A percentile compares a stretch with the other conserved stretches of the same genome.
phyloP scores from a whole-genome alignment of 2,113 vertebrate species.

The Nannobrachium achirus region DNA sequence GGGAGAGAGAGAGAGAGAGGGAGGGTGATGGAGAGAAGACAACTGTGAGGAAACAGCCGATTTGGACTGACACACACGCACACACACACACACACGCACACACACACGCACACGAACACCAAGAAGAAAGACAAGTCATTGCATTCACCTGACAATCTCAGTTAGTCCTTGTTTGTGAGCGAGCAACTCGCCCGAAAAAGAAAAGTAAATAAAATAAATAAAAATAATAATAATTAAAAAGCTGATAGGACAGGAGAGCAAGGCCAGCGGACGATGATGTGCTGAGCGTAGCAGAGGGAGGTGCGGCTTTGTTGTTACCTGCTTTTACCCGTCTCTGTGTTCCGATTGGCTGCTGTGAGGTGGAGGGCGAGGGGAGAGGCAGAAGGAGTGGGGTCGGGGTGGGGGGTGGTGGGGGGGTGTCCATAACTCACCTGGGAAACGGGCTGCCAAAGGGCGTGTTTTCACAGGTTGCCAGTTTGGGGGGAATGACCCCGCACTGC shows the following conservation, averaged over 20 bases:
- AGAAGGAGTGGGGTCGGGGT: too few relatives aligned
- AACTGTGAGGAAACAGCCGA: background rate
- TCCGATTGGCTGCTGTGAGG: conserved; percentile 36
- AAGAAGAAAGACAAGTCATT: background rate
- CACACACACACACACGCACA: background rate
- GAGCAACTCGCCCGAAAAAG: conserved; percentile 39
- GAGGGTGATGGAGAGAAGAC: background rate
- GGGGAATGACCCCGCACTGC: conserved; percentile 80
- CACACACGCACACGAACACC: background rate
- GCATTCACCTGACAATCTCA: conserved; percentile 1
- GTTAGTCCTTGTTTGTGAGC: conserved; percentile 31
- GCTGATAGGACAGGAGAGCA: conserved; percentile 48
- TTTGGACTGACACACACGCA: background rate
- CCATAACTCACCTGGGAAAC: conserved; percentile 85
- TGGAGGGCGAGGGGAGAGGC: too few relatives aligned
- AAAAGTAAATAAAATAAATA: conserved; percentile 21
- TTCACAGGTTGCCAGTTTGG: conserved; percentile 81
- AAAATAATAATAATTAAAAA: background rate
- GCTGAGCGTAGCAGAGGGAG: conserved; percentile 66
- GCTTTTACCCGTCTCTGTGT: conserved; percentile 65
- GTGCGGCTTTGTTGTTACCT: conserved; percentile 54
- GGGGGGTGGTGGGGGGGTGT: conserved; percentile 10
- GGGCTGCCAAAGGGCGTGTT: conserved; percentile 85
- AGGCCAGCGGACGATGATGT: conserved; percentile 64
- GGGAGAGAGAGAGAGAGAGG: conserved; percentile 10